These are phyloP conservation scores for Varecia variegata DNA, from an alignment of 2,797 vertebrate genomes.

Conservation along the genomic window DNA sequence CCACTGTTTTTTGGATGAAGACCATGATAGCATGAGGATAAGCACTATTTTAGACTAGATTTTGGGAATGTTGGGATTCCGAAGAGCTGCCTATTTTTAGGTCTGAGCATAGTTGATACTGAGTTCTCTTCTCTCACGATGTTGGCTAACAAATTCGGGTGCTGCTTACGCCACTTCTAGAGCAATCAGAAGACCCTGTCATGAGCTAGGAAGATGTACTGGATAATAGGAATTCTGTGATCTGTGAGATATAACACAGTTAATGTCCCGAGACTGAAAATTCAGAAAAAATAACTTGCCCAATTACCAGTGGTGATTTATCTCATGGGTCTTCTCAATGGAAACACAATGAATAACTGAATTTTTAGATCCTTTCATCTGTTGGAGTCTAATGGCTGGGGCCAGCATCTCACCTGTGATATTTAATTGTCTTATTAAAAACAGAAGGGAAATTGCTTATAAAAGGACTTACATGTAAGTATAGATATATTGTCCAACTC, in stretches of 20 bases:
- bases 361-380: neutral
- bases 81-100: neutral
- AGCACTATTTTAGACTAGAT: neutral
- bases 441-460: neutral
- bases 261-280: neutral
- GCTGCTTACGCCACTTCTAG: neutral
- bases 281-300: slow-evolving; percentile 9
- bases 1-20: neutral
- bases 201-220: neutral
- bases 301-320: neutral
- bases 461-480: neutral
- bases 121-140: neutral
- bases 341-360: neutral
- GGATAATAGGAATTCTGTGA: neutral
- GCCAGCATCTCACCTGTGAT: neutral
- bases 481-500: neutral
- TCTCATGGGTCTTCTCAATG: neutral
- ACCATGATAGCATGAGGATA: neutral
- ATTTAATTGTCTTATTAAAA: slow-evolving; percentile 10
- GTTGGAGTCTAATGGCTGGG: neutral
- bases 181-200: neutral
- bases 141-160: neutral
- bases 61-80: neutral
- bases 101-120: neutral
- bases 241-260: neutral